Evolutionary conservation across 2,888 invertebrate species (phyloP).

Genomic region (Diaperis boleti): DNA sequence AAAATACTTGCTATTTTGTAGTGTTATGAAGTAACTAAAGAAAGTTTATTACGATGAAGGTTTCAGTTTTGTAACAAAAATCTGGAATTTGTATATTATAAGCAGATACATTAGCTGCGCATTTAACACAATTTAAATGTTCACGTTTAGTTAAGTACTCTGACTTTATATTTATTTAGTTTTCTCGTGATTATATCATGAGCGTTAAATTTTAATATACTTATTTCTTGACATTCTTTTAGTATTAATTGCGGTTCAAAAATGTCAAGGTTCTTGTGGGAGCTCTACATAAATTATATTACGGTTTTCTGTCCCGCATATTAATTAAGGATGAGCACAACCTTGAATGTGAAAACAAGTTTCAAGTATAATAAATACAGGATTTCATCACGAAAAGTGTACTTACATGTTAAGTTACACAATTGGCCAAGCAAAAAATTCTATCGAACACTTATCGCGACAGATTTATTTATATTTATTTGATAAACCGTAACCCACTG

Average conservation of each 20-base stretch:
- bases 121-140: too few relatives aligned
- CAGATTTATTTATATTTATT: not conserved
- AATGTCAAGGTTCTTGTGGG: conserved; percentile 59
- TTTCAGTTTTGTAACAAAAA: too few relatives aligned
- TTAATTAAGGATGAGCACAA: conserved; percentile 52
- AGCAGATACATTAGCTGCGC: too few relatives aligned
- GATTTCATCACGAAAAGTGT: conserved; percentile 33
- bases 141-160: too few relatives aligned
- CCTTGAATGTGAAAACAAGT: conserved; percentile 39
- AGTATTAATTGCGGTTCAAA: conserved; percentile 59
- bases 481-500: not conserved
- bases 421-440: conserved; percentile 15
- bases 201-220: conserved; percentile 20
- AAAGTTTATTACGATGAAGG: too few relatives aligned
- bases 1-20: too few relatives aligned
- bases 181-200: conserved; percentile 5
- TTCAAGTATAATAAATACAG: conserved; percentile 35
- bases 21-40: too few relatives aligned
- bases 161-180: not conserved
- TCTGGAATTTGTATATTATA: too few relatives aligned
- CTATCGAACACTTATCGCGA: not conserved
- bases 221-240: conserved; percentile 44
- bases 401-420: conserved; percentile 28
- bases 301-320: conserved; percentile 56
- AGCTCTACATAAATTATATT: conserved; percentile 61